A percentile compares a stretch with the other conserved stretches of the same genome.
These are phyloP conservation scores for Trogon melanurus DNA, from an alignment of 2,113 vertebrate species.

Conservation along the genomic window DNA sequence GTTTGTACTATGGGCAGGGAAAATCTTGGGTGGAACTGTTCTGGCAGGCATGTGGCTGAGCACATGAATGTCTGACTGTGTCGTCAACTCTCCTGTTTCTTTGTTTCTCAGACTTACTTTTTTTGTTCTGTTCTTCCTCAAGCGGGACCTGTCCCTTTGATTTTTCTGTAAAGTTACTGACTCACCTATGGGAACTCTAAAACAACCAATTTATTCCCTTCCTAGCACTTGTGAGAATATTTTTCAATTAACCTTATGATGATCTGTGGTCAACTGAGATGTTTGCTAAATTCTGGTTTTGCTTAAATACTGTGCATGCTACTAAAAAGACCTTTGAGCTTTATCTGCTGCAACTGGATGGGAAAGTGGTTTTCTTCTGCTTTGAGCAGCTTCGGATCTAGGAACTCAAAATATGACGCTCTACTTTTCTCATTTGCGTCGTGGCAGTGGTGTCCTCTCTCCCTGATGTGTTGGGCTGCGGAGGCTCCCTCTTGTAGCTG, in stretches of 20 bases:
- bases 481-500: neutral
- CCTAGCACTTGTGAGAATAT: neutral
- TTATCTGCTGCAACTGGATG: neutral
- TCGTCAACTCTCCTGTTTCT: neutral
- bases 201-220: neutral
- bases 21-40: neutral
- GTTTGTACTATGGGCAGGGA: neutral
- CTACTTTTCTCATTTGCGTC: rapidly evolving
- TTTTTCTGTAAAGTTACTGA: conserved; percentile 40
- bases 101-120: neutral
- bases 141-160: neutral
- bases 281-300: conserved; percentile 1
- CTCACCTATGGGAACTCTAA: conserved; percentile 7
- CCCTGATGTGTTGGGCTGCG: rapidly evolving
- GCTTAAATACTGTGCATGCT: neutral
- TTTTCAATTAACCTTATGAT: neutral
- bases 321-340: neutral
- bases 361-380: neutral
- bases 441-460: neutral
- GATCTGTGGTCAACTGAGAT: neutral
- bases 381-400: neutral
- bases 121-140: conserved; percentile 4
- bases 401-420: neutral
- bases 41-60: neutral
- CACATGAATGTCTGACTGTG: neutral